Percentiles rank a stretch among this genome's conserved stretches.
These are phyloP conservation scores for Nannoperca australis DNA, from an alignment of 2,797 vertebrate genomes.

Conservation along the genomic window DNA sequence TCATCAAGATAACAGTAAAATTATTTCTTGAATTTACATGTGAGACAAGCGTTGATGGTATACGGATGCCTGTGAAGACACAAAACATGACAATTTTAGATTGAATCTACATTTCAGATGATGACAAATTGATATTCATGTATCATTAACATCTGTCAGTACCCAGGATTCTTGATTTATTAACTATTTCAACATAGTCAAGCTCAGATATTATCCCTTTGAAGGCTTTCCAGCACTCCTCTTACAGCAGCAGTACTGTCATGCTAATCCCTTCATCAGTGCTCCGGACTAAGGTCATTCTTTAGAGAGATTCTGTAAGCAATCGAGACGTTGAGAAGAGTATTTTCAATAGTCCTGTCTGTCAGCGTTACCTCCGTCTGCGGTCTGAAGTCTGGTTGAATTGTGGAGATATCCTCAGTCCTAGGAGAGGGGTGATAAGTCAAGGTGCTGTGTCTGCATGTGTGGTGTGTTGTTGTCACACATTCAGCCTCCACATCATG, in stretches of 20 bases:
- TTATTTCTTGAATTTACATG: not conserved
- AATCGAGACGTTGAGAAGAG: slow-evolving; percentile 46
- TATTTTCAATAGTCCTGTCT: slow-evolving; percentile 50
- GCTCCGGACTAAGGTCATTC: slow-evolving; percentile 50
- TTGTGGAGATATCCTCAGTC: slow-evolving; percentile 34
- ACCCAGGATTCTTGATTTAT: slow-evolving; percentile 20
- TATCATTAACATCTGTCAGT: slow-evolving; percentile 20
- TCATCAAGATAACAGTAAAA: not conserved
- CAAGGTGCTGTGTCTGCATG: slow-evolving; percentile 16
- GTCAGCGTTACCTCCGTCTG: slow-evolving; percentile 51
- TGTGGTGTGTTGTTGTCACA: not conserved
- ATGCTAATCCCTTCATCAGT: slow-evolving; percentile 58
- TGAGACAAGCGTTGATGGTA: not conserved
- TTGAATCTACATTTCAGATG: slow-evolving; percentile 11
- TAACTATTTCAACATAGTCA: slow-evolving; percentile 2
- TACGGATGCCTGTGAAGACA: not conserved
- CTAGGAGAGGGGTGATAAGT: slow-evolving; percentile 38
- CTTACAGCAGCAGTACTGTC: slow-evolving; percentile 33
- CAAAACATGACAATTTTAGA: not conserved
- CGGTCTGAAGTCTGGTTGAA: slow-evolving; percentile 52
- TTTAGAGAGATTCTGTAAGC: slow-evolving; percentile 49
- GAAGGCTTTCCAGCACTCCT: slow-evolving; percentile 25
- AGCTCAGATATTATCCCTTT: slow-evolving; percentile 23
- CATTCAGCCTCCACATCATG: slow-evolving; percentile 13
- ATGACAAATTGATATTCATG: slow-evolving; percentile 4